Percentiles rank a stretch among this genome's conserved stretches.
These are phyloP conservation scores for Drosophila kokeensis DNA, from an alignment of 2,888 invertebrate genomes.

Conservation along the genomic window DNA sequence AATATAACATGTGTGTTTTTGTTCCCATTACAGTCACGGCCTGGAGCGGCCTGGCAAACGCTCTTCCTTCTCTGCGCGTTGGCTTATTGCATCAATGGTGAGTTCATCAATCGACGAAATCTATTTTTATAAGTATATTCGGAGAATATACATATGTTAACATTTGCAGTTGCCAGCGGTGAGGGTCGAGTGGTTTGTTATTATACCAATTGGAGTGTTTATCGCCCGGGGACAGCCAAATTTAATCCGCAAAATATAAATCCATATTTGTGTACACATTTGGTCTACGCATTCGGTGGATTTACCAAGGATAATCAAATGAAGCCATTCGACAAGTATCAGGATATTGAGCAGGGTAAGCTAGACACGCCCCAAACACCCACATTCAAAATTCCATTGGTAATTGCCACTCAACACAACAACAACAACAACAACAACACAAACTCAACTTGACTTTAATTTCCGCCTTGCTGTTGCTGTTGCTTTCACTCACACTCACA, in stretches of 20 bases:
- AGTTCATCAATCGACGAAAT: constrained; percentile 39
- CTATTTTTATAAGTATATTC: neutral
- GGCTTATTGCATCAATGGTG: constrained; percentile 81
- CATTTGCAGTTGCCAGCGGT: constrained; percentile 78
- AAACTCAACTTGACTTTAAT: constrained; percentile 48
- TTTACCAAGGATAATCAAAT: constrained; percentile 96
- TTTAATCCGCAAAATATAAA: constrained; percentile 97
- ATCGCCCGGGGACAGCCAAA: constrained; percentile 94
- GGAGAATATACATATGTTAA: neutral
- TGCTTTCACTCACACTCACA: no score
- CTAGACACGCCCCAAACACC: constrained; percentile 37
- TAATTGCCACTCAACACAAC: neutral
- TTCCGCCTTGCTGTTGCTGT: constrained; percentile 36
- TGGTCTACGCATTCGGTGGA: constrained; percentile 96
- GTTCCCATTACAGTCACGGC: constrained; percentile 78
- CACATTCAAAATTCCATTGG: constrained; percentile 1
- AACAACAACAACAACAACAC: neutral
- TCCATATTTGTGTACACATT: constrained; percentile 96
- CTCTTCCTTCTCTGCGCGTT: constrained; percentile 82
- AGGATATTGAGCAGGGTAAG: constrained; percentile 96
- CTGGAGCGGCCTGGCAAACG: constrained; percentile 84
- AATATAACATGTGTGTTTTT: neutral
- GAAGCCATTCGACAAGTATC: constrained; percentile 97
- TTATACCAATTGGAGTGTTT: constrained; percentile 97
- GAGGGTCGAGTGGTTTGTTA: constrained; percentile 94